Percentiles rank a stretch among this genome's conserved stretches.
Evolutionary conservation across 2,888 invertebrate species (phyloP).

Genomic region (Sesia bembeciformis): DNA sequence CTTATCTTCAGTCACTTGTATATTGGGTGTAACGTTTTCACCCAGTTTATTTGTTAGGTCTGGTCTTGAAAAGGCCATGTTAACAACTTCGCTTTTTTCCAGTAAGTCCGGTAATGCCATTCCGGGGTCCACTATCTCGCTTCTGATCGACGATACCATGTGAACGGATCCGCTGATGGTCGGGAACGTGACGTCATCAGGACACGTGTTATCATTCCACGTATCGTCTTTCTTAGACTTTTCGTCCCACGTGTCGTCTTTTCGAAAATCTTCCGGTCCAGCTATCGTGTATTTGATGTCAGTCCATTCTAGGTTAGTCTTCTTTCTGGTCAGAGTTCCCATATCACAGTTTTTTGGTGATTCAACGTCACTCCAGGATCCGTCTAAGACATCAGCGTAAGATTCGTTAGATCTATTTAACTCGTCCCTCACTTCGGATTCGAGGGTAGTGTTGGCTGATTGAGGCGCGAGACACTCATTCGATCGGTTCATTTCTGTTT

Average conservation of each 20-base stretch:
- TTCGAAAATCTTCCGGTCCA: conserved; percentile 3
- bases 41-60: conserved; percentile 54
- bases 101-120: conserved; percentile 52
- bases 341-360: conserved; percentile 14
- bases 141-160: conserved; percentile 79
- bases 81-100: conserved; percentile 44
- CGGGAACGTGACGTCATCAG: conserved; percentile 86
- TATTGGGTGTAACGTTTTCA: conserved; percentile 27
- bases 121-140: conserved; percentile 64
- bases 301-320: conserved; percentile 38
- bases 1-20: conserved; percentile 20
- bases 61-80: conserved; percentile 36
- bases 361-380: conserved; percentile 43
- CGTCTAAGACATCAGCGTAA: conserved; percentile 55
- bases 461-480: conserved; percentile 62
- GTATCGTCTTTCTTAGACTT: conserved; percentile 72
- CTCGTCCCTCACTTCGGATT: conserved; percentile 49
- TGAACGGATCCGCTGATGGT: conserved; percentile 86
- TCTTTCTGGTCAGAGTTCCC: conserved; percentile 26
- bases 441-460: conserved; percentile 43
- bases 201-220: conserved; percentile 87
- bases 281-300: conserved; percentile 32
- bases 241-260: conserved; percentile 16
- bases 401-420: conserved; percentile 67
- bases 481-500: conserved; percentile 35